Evolutionary conservation across 2,888 invertebrate species (phyloP).

Genomic region (Melanophora roralis): DNA sequence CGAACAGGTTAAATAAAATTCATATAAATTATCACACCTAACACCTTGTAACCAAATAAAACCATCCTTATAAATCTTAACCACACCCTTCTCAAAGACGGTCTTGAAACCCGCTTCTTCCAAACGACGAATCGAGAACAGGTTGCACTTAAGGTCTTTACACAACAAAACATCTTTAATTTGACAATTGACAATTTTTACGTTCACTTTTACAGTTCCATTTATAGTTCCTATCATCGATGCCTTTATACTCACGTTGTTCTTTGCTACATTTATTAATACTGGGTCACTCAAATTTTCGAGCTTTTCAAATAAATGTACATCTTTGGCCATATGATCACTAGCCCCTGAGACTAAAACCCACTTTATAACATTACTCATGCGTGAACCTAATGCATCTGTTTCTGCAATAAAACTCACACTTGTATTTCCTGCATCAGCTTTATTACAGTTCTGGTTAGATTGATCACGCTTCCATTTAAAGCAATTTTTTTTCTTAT

Average conservation of each 20-base stretch:
- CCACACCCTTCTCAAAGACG: neutral
- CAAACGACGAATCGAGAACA: neutral
- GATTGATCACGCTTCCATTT: neutral
- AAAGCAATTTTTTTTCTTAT: slow-evolving; percentile 8
- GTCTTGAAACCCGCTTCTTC: neutral
- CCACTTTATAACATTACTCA: neutral
- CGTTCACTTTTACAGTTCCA: neutral
- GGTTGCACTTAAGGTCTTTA: neutral
- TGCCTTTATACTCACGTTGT: neutral
- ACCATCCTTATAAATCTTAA: neutral
- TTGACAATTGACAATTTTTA: neutral
- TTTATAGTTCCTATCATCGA: neutral
- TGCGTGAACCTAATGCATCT: neutral
- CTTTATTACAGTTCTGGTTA: neutral
- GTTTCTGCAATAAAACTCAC: neutral
- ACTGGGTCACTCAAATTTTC: neutral
- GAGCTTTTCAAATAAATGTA: neutral
- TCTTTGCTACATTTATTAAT: neutral
- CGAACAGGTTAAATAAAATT: neutral
- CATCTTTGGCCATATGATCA: neutral
- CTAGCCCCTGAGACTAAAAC: neutral
- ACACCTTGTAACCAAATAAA: neutral
- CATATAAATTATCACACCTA: neutral
- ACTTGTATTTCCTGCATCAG: neutral
- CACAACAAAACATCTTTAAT: neutral